A percentile compares a stretch with the other conserved stretches of the same genome.
Evolutionary conservation across 64 coral and sea anemone species (phyloP).

Genomic region (Dendrophyllia cribrosa): DNA sequence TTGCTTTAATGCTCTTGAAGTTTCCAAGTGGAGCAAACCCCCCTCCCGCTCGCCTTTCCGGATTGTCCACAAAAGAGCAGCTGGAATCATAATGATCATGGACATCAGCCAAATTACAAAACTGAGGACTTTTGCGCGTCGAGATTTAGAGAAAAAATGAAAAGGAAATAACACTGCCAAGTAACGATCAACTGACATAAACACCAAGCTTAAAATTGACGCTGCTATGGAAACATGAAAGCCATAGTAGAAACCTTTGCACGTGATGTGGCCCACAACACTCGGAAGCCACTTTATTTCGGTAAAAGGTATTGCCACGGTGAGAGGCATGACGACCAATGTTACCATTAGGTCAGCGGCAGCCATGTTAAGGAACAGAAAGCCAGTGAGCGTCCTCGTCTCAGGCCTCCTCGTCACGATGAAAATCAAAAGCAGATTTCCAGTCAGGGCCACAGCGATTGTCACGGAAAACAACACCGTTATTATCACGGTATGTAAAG

Average conservation of each 20-base stretch:
- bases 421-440: conserved; percentile 14
- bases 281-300: neutral
- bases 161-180: conserved; percentile 1
- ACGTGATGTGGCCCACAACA: neutral
- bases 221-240: conserved; percentile 7
- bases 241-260: neutral
- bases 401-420: neutral
- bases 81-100: neutral
- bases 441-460: neutral
- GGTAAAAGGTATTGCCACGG: neutral
- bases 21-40: too few species aligned
- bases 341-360: conserved; percentile 23
- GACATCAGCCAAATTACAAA: neutral
- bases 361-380: conserved; percentile 38
- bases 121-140: neutral
- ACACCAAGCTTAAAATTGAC: neutral
- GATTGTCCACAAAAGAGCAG: neutral
- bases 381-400: conserved; percentile 4
- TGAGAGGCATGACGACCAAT: neutral
- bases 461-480: conserved; percentile 1
- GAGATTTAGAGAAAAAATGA: neutral
- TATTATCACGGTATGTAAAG: neutral
- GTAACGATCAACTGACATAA: conserved; percentile 27
- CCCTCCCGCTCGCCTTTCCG: neutral
- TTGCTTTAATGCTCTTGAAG: too few species aligned